Evolutionary conservation across 2,888 invertebrate genomes (phyloP).

Genomic region (Philereme transversata): DNA sequence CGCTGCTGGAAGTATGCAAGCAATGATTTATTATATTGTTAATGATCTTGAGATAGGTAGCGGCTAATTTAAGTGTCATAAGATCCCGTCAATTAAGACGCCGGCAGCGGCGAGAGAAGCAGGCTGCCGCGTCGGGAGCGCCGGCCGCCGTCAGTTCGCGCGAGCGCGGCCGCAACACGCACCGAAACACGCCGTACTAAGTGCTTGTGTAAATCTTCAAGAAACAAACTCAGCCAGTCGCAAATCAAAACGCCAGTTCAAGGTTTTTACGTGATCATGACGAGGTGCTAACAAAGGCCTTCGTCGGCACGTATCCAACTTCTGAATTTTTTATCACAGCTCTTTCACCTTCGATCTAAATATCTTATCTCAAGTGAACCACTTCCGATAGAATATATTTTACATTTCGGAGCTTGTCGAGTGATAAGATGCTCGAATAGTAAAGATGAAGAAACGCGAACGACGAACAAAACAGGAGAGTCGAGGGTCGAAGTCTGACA

Average conservation of each 20-base stretch:
- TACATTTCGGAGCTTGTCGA: constrained; percentile 35
- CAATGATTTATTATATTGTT: constrained; percentile 37
- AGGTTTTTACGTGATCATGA: constrained; percentile 68
- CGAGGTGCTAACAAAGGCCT: constrained; percentile 69
- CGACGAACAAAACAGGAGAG: constrained; percentile 55
- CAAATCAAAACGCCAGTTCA: constrained; percentile 54
- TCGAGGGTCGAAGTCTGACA: constrained; percentile 47
- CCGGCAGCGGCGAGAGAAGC: constrained; percentile 42
- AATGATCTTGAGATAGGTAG: constrained; percentile 58
- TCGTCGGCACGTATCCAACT: constrained; percentile 66
- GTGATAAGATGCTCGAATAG: constrained; percentile 46
- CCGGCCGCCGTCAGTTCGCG: constrained; percentile 54
- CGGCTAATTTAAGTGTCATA: constrained; percentile 42
- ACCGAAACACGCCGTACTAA: constrained; percentile 46
- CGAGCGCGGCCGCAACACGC: constrained; percentile 52
- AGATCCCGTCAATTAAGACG: constrained; percentile 65
- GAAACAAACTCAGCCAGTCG: constrained; percentile 45
- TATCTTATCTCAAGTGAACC: constrained; percentile 67
- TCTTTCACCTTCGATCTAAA: constrained; percentile 68
- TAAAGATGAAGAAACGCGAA: constrained; percentile 73
- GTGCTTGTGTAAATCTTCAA: constrained; percentile 60
- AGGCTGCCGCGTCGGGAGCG: constrained; percentile 40
- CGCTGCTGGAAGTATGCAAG: not conserved
- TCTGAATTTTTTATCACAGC: constrained; percentile 70
- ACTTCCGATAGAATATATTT: constrained; percentile 54